Base-by-base conservation (phyloP, 2,113 vertebrate species). In the Scolopax mira region DNA sequence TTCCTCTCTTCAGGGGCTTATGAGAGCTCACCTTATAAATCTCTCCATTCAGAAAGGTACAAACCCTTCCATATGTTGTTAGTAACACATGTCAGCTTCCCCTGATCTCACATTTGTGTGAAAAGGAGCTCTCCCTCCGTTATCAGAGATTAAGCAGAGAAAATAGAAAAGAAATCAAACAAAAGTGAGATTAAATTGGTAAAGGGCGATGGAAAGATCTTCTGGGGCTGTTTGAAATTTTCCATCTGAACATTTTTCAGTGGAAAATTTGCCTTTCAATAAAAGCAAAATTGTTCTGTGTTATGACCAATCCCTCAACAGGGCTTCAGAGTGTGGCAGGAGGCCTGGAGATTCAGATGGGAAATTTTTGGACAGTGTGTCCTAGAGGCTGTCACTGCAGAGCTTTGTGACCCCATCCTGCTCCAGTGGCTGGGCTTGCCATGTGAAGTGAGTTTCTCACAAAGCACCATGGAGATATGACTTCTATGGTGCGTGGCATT, bases 161-260 rank as follows among this genome's bases (percentile, higher is more conserved):
- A 41, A 81, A 72, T 35, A 85, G 93, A 90, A 79, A 88, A 90
- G 33, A 93, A 90, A 78, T 79, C 35, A 48, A 92, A 57, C 39
- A 86, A 52, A 92, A 92, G 11, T 65, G 52, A 94, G 77, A 89
- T 81, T 87, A 81, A 80, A 18, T 65, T 87, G 46, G 65, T 79
- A 89, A 92, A 94, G 41, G 18, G 13, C 4, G 7, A 61, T 91
- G 70, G 73, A 85, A 94, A 81, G 64, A 88, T 44, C 51, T 72
- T 92, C 44, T 77, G 71, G 48, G 95, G 31, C 77, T 75, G 69
- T 69, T 87, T 89, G 86, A 90, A 92, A 81, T 93, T 94, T 97
- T 94, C 92, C 91, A 89, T 92, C 61, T 79, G 93, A 79, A 92
- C 61, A 69, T 94, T 87, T 89, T 90, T 89, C 95, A 94, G 83